Base-by-base conservation (phyloP, 2,888 invertebrate genomes). In the Chymomyza procnemis region DNA sequence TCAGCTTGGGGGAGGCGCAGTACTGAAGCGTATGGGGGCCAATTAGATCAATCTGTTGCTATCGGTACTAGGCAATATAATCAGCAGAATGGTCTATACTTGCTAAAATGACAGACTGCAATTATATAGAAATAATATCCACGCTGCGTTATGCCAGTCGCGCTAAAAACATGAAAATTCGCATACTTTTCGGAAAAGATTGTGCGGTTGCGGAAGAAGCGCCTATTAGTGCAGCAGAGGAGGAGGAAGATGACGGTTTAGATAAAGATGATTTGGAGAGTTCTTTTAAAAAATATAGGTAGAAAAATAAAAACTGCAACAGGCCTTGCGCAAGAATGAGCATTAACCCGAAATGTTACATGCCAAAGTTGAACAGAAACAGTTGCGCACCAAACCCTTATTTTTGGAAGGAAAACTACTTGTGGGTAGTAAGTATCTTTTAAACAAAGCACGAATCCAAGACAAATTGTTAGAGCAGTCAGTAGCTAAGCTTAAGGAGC, bases 131-230 rank as follows among this genome's bases (percentile, higher is more conserved):
- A 91, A 97, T 98, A 0, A 96, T 99, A 75, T 98, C 98, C 87
- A 99, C 99, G 0, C 92, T 99, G 66, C 93, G 99, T 0, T 99
- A 99, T 92, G 99, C 99, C 1, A 98, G 97, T 92, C 94, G 99
- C 63, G 99, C 99, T 12, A 99, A 99, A 92, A 98, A 96, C 89
- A 99, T 99, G 75, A 96, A 97, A 91, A 99, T 99, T 92, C 95
- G 95, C 81, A 98, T 98, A 97, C 91, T 99, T 98, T 92, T 99
- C 99, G 91, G 95, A 96, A 85, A 99, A 99, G 92, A 99, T 99
- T 78, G 97, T 97, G 78, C 96, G 96, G 64, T 92, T 99, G 57
- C 95, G 96, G 92, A 93, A 60, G 89, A 93, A 47, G 89, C 89
- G 47, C 83, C 74, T 22, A 83, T 84, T 9, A 88, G 85, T 6